Base-by-base conservation (phyloP, 2,888 invertebrate species). In the Nebria brevicollis region DNA sequence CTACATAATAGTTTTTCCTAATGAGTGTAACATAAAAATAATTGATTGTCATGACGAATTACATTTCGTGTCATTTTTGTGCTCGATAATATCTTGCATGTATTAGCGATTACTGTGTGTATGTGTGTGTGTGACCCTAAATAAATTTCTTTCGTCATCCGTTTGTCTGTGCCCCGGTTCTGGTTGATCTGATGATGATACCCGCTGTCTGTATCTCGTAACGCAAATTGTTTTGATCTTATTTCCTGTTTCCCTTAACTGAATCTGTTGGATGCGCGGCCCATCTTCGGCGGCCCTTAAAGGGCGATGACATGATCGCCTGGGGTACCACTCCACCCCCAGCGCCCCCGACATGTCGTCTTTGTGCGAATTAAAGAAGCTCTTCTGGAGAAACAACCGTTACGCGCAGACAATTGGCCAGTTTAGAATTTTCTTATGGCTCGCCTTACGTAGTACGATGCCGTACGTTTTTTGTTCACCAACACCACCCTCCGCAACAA, bases 361-460 rank as follows among this genome's bases (percentile, higher is more conserved):
- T 73, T 73, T 43, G 41, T 73, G n/a, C 42, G 73, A 43, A 73
- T 73, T 73, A 73, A 73, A 73, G 73, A 43, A 41, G 13, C 73
- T 73, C 73, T 42, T 73, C 10, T 4, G 41, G 34, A 34, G 34
- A 34, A 34, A 73, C 26, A 41, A 73, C 11, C 70, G 70, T 34
- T 15, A 73, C 43, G 73, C 54, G 20, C 73, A 73, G 73, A 73
- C 73, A 73, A 73, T 73, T 34, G 73, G 13, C 41, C 73, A 34
- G 73, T 73, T 73, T 73, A 73, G 73, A 73, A 73, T 15, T 73
- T 73, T 73, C 73, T n/a, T 72, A 26, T 72, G 7, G n/a, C n/a
- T 34, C 41, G 15, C 3, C 42, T 13, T n/a, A 11, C 42, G 26
- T 41, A 34, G n/a, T 34, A 34, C 34, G 34, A 34, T 34, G 26